Conservation (phyloP, 1,140 invertebrate genomes). For the Kradibia gibbosae region DNA sequence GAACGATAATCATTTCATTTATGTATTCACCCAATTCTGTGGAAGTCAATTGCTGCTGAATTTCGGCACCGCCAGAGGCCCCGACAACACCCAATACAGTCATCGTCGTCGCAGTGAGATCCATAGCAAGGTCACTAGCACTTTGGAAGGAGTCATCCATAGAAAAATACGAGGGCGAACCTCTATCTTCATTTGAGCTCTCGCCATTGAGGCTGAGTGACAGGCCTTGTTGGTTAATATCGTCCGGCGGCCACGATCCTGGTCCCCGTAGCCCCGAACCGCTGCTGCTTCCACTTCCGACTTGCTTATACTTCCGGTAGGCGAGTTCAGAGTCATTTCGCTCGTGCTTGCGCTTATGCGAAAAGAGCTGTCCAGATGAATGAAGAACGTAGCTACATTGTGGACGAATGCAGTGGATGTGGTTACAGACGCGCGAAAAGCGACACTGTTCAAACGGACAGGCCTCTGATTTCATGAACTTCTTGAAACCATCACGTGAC, state of each 20-base stretch:
- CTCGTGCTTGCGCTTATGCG: slow-evolving; percentile 98
- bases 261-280: slow-evolving; percentile 10
- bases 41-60: slow-evolving; percentile 56
- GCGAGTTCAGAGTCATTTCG: slow-evolving; percentile 90
- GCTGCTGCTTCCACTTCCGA: not conserved
- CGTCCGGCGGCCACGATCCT: slow-evolving; percentile 27
- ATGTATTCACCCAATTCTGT: slow-evolving; percentile 55
- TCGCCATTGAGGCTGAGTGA: slow-evolving; percentile 70
- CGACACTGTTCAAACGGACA: slow-evolving; percentile 93
- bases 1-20: too few relatives aligned
- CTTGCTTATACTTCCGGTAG: slow-evolving; percentile 82
- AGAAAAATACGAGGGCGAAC: slow-evolving; percentile 70
- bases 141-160: slow-evolving; percentile 71
- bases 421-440: slow-evolving; percentile 96
- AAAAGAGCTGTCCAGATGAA: slow-evolving; percentile 96
- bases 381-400: slow-evolving; percentile 97
- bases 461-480: slow-evolving; percentile 97
- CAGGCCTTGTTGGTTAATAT: slow-evolving; percentile 58
- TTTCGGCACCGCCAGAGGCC: not conserved
- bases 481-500: slow-evolving; percentile 96
- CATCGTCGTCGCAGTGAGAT: slow-evolving; percentile 63
- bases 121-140: slow-evolving; percentile 69
- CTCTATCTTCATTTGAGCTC: slow-evolving; percentile 72
- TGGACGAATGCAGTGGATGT: slow-evolving; percentile 97
- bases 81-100: not conserved